A percentile compares a stretch with the other conserved stretches of the same genome.
These are phyloP conservation scores for Rana temporaria DNA, from an alignment of 2,113 vertebrate genomes.

Conservation along the genomic window DNA sequence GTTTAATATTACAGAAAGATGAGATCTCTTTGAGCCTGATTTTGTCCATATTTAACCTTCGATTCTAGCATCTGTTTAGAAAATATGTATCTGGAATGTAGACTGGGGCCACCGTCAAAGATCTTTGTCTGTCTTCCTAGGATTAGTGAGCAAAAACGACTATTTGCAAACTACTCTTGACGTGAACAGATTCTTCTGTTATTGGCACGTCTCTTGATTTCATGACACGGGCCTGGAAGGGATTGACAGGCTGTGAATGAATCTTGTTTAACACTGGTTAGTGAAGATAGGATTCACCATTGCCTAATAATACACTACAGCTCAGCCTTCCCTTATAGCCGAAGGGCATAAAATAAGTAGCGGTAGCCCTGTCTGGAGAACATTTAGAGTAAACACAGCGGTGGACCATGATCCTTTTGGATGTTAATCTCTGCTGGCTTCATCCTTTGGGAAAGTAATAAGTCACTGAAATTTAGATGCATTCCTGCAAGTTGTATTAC, in stretches of 20 bases:
- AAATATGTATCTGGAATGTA: constrained; percentile 19
- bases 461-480: constrained; percentile 29
- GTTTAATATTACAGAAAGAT: constrained; percentile 31
- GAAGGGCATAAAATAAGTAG: constrained; percentile 50
- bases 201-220: constrained; percentile 14
- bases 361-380: constrained; percentile 50
- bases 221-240: constrained; percentile 32
- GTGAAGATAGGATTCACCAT: constrained; percentile 33
- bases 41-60: constrained; percentile 21
- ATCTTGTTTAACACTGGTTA: constrained; percentile 49
- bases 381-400: constrained; percentile 50
- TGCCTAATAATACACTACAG: constrained; percentile 43
- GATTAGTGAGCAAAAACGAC: background rate
- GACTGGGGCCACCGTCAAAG: constrained; percentile 2
- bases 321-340: constrained; percentile 30
- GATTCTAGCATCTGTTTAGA: constrained; percentile 8
- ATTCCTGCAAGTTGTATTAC: background rate
- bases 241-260: constrained; percentile 43
- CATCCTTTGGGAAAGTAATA: constrained; percentile 42
- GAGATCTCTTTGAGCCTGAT: constrained; percentile 10
- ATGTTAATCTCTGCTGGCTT: constrained; percentile 52
- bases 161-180: background rate
- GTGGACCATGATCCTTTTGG: constrained; percentile 31
- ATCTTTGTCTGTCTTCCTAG: background rate
- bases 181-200: background rate